Evolutionary conservation across 2,888 invertebrate species (phyloP).

Genomic region (Aelia acuminata): DNA sequence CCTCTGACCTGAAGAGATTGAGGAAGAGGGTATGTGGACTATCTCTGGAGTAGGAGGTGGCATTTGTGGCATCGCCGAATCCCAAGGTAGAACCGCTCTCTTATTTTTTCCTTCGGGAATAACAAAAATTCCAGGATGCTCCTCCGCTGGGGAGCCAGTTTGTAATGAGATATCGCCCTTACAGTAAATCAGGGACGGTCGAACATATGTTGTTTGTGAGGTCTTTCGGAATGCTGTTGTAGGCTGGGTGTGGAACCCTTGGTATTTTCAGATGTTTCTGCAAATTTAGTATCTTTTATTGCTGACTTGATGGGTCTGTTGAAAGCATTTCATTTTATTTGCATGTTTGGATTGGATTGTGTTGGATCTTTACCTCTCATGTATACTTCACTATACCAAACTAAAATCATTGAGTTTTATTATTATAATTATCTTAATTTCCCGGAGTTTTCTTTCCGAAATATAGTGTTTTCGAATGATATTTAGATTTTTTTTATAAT

Average conservation of each 20-base stretch:
- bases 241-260: neutral
- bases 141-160: neutral
- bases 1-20: neutral
- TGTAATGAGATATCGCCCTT: constrained; percentile 16
- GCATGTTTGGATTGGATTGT: no score
- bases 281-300: constrained; percentile 12
- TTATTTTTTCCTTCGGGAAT: neutral
- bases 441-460: no score
- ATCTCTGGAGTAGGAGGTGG: neutral
- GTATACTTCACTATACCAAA: neutral
- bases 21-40: neutral
- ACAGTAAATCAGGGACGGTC: neutral
- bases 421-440: no score
- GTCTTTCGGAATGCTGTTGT: neutral
- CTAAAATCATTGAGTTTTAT: no score
- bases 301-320: neutral
- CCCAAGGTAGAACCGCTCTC: neutral
- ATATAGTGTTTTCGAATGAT: no score
- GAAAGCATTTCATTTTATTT: neutral
- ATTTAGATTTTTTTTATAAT: no score
- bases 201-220: constrained; percentile 14
- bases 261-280: neutral
- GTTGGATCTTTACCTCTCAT: neutral
- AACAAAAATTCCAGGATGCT: constrained; percentile 8
- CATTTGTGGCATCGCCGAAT: neutral